Conservation (phyloP, 2,113 vertebrate species). For the Ranitomeya imitator region DNA sequence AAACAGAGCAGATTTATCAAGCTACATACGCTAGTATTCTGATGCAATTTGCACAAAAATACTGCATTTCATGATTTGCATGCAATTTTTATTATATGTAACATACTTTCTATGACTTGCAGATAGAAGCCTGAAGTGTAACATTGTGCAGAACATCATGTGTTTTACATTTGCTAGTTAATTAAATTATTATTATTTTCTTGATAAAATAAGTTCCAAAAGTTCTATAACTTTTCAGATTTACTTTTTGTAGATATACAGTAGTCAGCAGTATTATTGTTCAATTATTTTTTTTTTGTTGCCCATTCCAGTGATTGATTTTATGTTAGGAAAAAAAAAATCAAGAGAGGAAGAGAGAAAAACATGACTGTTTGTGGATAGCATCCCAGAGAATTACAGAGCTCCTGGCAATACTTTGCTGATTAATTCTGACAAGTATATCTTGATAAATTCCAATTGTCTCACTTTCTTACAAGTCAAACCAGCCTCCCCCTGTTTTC, state of each 20-base stretch:
- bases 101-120: no score
- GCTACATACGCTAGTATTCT: no score
- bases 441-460: conserved; percentile 13
- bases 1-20: no score
- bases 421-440: not conserved
- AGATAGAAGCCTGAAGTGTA: no score
- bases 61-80: no score
- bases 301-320: not conserved
- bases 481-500: not conserved
- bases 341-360: not conserved
- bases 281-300: not conserved
- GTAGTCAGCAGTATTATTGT: not conserved
- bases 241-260: not conserved
- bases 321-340: not conserved
- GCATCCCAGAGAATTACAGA: not conserved
- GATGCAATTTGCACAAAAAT: no score
- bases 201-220: not conserved
- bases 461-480: conserved; percentile 1
- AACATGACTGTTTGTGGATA: not conserved
- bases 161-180: no score
- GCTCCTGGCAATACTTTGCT: not conserved
- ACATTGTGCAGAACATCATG: no score
- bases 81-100: no score
- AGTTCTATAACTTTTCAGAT: not conserved
- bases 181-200: no score